Base-by-base conservation (phyloP, 2,113 vertebrate species). In the Nyctibius bracteatus region DNA sequence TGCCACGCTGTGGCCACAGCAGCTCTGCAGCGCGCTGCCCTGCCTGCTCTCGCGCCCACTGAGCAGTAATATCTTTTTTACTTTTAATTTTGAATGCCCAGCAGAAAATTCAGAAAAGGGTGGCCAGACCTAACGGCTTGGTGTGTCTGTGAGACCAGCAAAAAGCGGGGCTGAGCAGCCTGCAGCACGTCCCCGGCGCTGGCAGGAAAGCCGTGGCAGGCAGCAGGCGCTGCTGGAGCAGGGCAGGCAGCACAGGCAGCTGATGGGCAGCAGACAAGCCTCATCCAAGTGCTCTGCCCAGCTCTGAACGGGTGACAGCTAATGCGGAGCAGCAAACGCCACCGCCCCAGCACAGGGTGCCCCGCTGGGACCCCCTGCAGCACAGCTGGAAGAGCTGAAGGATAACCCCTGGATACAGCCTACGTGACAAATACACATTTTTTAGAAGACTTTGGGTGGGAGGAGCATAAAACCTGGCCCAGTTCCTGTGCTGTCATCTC, bases 1-100 rank as follows among this genome's bases (percentile, higher is more conserved):
- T 47, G 59, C 10, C 51, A 33, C 1, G 0, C 44, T 25, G 51
- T 0, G 2, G 19, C 43, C 52, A 51, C 1, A 1, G 57, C 51
- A 72, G 81, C 49, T 44, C 73, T 66, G 66, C 66, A 25, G 66
- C 74, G 33, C 1, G 0, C 54, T 39, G 88, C 33, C 33, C 57
- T 39, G 44, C 33, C 66, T 43, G 46, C 75, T 43, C 54, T 79
- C 24, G n/a, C 5, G 1, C 20, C 14, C 19, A 67, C 33, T 15
- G 28, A 54, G n/a, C 68, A 55, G 30, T 9, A 49, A 33, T 9
- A 11, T 9, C 15, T 43, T 46, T 47, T 24, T 4, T 17, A 31
- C n/a, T 81, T 73, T 61, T 35, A 4, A 72, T 46, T 70, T 46
- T 39, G 33, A 59, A 85, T 79, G 73, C 27, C 28, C 37, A 58